A percentile compares a stretch with the other conserved stretches of the same genome.
These are phyloP conservation scores for Aphodius granarius DNA, from an alignment of 2,888 invertebrate genomes.

Conservation along the genomic window DNA sequence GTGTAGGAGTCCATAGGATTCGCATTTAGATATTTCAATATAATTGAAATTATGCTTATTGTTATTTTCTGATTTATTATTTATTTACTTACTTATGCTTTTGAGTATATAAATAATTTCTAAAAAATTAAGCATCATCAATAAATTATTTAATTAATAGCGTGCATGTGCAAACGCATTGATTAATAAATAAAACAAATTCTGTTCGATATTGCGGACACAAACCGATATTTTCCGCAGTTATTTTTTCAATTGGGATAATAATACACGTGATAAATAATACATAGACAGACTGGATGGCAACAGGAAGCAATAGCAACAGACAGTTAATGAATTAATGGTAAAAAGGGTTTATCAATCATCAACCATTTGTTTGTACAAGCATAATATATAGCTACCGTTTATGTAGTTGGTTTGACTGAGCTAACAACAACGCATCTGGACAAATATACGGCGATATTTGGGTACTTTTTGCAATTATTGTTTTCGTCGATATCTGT, in stretches of 20 bases:
- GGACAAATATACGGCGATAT: neutral
- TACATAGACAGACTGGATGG: neutral
- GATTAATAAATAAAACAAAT: too few species aligned
- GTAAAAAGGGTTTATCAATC: neutral
- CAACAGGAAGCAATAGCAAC: neutral
- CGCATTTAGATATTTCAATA: neutral
- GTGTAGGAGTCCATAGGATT: neutral
- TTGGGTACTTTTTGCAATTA: neutral
- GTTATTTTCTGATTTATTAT: neutral
- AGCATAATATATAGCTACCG: neutral
- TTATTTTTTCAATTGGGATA: too few species aligned
- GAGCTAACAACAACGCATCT: neutral
- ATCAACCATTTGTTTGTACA: too few species aligned
- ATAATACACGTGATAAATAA: neutral
- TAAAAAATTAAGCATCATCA: too few species aligned
- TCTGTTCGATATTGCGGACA: too few species aligned
- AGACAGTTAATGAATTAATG: neutral
- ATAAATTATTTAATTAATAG: too few species aligned
- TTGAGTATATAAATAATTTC: too few species aligned
- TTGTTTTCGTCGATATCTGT: neutral
- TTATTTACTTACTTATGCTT: neutral
- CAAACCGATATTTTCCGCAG: neutral
- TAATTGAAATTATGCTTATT: neutral
- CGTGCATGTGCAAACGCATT: too few species aligned
- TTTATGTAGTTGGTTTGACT: neutral